Base-by-base conservation (phyloP, 2,797 vertebrate genomes). In the Poeciliopsis infans region DNA sequence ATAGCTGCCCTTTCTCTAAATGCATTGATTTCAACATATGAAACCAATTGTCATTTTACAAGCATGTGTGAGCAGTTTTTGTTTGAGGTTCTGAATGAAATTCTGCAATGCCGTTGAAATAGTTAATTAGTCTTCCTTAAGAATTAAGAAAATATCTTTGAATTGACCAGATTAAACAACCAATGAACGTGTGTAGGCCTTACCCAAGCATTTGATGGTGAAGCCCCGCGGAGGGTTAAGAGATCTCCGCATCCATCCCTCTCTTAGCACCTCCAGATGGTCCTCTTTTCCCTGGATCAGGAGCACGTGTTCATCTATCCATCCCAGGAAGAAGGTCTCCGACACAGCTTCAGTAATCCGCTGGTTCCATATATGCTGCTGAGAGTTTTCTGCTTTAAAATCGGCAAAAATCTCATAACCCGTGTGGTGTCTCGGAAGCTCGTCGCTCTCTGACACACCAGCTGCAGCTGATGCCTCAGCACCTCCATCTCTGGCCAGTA, bases 321-420 rank as follows among this genome's bases (percentile, higher is more conserved):
- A 99, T 80, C 98, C 98, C 89, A 99, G 94, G 92, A 99, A 98
- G 88, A 99, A 98, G 46, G 96, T 98, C 93, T 98, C 98, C 7
- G 97, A 96, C 91, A 98, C 96, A 3, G 97, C 97, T 78, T 97
- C 97, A 3, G 97, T 97, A 87, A 98, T 96, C 81, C 96, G 95
- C 92, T 95, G 95, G 94, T 97, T 98, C 98, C 98, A 99, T 86
- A 98, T 96, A 80, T 97, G 97, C 84, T 97, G 97, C 95, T 93
- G 91, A 0, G 96, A 96, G 90, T 99, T 99, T 89, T 97, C 97
- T 20, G 97, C 96, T 92, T 99, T 99, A 91, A 99, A 99, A 90
- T 99, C 98, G 2, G 98, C 98, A 88, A 99, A 99, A 79, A 99
- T 96, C 94, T 99, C 97, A 72, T 99, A 99, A 57, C 98, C 98